Evolutionary conservation across 2,888 invertebrate species (phyloP), one percentile per base, ranked within the genome.

Genomic region (Stenoptilia bipunctidactyla): DNA sequence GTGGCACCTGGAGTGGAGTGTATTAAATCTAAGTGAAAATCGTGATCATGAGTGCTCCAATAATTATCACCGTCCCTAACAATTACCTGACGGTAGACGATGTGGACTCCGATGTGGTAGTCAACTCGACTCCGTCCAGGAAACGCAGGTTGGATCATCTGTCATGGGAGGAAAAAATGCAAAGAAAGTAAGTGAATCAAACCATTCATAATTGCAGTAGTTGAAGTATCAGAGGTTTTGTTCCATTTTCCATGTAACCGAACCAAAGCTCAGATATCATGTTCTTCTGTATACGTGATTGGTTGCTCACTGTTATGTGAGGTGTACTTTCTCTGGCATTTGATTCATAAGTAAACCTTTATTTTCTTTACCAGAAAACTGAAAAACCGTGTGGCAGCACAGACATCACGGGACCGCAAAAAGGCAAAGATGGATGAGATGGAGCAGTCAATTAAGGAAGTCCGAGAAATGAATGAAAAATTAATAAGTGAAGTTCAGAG

Each of bases 311-410:
- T n/a, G n/a, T n/a, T n/a, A n/a, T n/a, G n/a, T n/a, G n/a, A n/a
- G n/a, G n/a, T n/a, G n/a, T n/a, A n/a, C n/a, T n/a, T n/a, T n/a
- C n/a, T n/a, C n/a, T n/a, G n/a, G n/a, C n/a, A n/a, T n/a, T n/a
- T n/a, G n/a, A n/a, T n/a, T n/a, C n/a, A n/a, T n/a, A n/a, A n/a
- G n/a, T n/a, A n/a, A 20, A 20, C 35, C 15, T 13, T 35, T n/a
- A 25, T 38, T 43, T 20, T 36, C 41, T 37, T 44, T 80, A 15
- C 70, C n/a, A 96, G 97, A 69, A 97, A 97, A 80, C 69, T 97
- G 55, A 97, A 97, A 71, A 98, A 98, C 69, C 88, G 98, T 50
- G 96, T 98, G 15, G 98, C 98, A 25, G 98, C 98, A 1, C 98
- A 98, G 76, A 96, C 95, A 37, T 98, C 98, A 0, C 89, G 98